Evolutionary conservation across 2,113 vertebrate genomes (phyloP).

Genomic region (Vidua macroura): DNA sequence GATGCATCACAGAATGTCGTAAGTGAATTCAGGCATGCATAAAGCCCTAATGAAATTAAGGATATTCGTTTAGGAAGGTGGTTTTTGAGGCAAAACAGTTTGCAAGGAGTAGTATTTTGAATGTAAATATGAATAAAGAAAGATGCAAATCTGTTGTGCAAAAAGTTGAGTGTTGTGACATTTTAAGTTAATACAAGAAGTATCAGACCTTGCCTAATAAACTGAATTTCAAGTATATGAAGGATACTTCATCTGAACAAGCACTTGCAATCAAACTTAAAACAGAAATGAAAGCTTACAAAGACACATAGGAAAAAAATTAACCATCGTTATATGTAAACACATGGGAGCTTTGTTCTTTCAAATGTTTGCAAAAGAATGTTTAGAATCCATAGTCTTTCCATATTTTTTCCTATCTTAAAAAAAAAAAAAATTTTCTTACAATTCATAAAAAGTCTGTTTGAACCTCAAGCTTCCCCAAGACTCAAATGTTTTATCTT

Average conservation of each 20-base stretch:
- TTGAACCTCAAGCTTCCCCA: background rate
- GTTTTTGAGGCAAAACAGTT: background rate
- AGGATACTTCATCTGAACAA: background rate
- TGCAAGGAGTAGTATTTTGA: background rate
- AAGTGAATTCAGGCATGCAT: background rate
- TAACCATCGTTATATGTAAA: background rate
- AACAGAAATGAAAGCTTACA: background rate
- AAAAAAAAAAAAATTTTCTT: background rate
- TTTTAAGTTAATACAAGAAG: background rate
- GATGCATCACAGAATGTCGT: background rate
- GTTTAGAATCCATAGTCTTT: background rate
- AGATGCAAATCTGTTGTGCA: background rate
- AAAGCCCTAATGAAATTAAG: background rate
- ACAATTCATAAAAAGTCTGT: background rate
- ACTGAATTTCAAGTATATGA: background rate
- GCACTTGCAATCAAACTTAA: background rate
- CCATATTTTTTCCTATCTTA: background rate
- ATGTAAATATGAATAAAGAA: background rate
- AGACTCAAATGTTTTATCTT: background rate
- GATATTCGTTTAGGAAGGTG: background rate
- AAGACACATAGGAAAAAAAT: background rate
- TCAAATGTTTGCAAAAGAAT: background rate
- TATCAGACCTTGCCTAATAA: background rate
- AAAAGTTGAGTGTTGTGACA: background rate
- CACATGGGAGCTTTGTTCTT: background rate